phyloP scores from a whole-genome alignment of 2,888 invertebrate genomes.

The Heliothis peltigera region DNA sequence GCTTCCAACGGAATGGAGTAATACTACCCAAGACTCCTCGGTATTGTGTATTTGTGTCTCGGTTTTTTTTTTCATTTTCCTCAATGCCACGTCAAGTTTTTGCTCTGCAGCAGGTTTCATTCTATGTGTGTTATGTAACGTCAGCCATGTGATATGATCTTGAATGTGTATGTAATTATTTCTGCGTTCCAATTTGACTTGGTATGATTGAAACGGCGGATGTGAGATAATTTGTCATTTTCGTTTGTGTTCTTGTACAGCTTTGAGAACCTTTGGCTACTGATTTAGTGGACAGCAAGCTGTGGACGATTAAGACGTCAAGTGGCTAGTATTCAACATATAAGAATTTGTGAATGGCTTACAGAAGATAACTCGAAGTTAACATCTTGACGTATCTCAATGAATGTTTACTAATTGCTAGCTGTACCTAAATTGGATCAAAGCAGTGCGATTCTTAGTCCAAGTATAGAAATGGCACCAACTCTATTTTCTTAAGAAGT shows the following conservation, averaged over 20 bases:
- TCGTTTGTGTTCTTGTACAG: conserved; percentile 59
- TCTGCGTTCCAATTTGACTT: conserved; percentile 73
- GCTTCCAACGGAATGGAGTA: conserved; percentile 86
- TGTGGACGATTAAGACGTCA: conserved; percentile 49
- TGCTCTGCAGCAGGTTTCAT: conserved; percentile 68
- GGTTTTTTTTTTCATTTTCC: conserved; percentile 76
- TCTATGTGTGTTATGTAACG: conserved; percentile 79
- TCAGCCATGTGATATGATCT: conserved; percentile 73
- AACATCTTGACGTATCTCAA: not conserved
- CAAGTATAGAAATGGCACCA: not conserved
- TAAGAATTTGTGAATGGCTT: conserved; percentile 12
- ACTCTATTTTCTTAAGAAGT: not conserved
- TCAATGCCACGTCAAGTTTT: conserved; percentile 80
- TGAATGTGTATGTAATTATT: conserved; percentile 70
- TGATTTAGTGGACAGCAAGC: conserved; percentile 53
- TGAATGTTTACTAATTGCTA: not conserved
- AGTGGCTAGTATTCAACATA: conserved; percentile 46
- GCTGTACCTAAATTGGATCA: not conserved
- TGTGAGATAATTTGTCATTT: conserved; percentile 69
- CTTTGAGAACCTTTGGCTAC: conserved; percentile 40
- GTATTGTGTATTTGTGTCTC: conserved; percentile 86
- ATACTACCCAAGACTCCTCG: conserved; percentile 83
- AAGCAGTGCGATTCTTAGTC: not conserved
- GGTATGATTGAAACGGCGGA: conserved; percentile 75
- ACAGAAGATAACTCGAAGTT: not conserved